Evolutionary conservation across 2,888 invertebrate genomes (phyloP).

Genomic region (Drosophila ezoana): DNA sequence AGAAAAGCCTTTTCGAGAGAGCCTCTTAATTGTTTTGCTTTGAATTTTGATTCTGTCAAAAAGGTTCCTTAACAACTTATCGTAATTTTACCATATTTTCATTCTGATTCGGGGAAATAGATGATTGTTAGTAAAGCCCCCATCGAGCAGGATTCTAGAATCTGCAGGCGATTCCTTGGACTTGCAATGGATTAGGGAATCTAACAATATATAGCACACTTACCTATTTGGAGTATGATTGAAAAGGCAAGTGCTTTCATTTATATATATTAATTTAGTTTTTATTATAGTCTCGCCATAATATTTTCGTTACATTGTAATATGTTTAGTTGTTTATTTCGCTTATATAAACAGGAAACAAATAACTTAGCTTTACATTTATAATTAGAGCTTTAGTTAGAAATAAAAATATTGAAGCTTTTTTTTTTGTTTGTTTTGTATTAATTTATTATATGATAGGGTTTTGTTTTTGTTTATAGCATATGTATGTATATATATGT

Average conservation of each 20-base stretch:
- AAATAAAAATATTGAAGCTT: constrained; percentile 79
- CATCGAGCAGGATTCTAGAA: background rate
- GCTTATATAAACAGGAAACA: constrained; percentile 78
- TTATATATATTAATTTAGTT: constrained; percentile 58
- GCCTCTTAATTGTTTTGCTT: too few species aligned
- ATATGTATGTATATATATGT: constrained; percentile 46
- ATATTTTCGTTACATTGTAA: constrained; percentile 61
- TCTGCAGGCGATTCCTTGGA: background rate
- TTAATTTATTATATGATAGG: constrained; percentile 59
- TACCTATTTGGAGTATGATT: constrained; percentile 1
- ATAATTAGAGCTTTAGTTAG: constrained; percentile 76
- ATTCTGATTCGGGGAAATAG: background rate
- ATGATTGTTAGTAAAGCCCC: background rate
- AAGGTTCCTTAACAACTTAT: too few species aligned
- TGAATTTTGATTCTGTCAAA: too few species aligned
- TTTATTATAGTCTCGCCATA: constrained; percentile 64
- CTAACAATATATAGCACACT: too few species aligned
- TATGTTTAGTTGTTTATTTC: constrained; percentile 66
- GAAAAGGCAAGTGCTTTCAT: background rate
- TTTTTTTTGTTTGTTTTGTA: constrained; percentile 57
- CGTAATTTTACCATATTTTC: too few species aligned
- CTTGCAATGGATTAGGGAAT: too few species aligned
- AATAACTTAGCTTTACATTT: constrained; percentile 74
- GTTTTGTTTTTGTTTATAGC: constrained; percentile 42
- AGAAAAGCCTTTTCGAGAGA: too few species aligned